A percentile compares a stretch with the other conserved stretches of the same genome.
Conservation (phyloP, 2,113 vertebrate species). For the Indri indri region DNA sequence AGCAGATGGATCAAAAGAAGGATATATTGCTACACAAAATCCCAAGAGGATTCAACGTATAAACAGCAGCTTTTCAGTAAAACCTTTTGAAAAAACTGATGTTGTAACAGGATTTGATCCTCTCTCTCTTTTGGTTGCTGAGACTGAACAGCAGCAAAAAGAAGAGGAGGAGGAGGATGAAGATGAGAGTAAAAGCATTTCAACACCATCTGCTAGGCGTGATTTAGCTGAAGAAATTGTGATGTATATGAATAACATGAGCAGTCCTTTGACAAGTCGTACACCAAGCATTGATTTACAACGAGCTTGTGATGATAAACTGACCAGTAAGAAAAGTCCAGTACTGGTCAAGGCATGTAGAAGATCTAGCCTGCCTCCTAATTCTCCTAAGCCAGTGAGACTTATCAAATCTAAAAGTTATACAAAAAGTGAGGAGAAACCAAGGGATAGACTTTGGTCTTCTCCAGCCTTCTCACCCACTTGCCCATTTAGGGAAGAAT, state of each 20-base stretch:
- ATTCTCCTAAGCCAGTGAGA: slow-evolving; percentile 84
- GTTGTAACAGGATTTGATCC: slow-evolving; percentile 95
- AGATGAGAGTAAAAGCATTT: slow-evolving; percentile 80
- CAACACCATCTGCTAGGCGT: slow-evolving; percentile 86
- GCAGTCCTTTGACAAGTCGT: slow-evolving; percentile 92
- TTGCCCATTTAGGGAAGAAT: slow-evolving; percentile 83
- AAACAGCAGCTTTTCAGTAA: slow-evolving; percentile 84
- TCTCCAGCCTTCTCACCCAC: slow-evolving; percentile 92
- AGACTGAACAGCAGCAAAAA: slow-evolving; percentile 80
- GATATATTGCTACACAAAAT: slow-evolving; percentile 76
- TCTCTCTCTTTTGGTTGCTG: slow-evolving; percentile 90
- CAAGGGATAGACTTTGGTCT: slow-evolving; percentile 90
- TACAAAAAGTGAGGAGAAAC: slow-evolving; percentile 81
- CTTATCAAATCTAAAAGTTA: slow-evolving; percentile 90
- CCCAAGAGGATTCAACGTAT: slow-evolving; percentile 77
- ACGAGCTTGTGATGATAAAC: slow-evolving; percentile 82
- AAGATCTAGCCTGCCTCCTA: slow-evolving; percentile 89
- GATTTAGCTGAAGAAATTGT: slow-evolving; percentile 95
- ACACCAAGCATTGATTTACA: slow-evolving; percentile 90
- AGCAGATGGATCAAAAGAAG: slow-evolving; percentile 78
- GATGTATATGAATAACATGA: slow-evolving; percentile 94
- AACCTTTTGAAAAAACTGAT: slow-evolving; percentile 87
- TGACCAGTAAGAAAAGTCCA: slow-evolving; percentile 83
- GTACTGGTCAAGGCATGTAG: slow-evolving; percentile 82
- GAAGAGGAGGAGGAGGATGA: slow-evolving; percentile 84